phyloP scores from a whole-genome alignment of 1,140 invertebrate genomes.

The Paramacrobiotus metropolitanus region DNA sequence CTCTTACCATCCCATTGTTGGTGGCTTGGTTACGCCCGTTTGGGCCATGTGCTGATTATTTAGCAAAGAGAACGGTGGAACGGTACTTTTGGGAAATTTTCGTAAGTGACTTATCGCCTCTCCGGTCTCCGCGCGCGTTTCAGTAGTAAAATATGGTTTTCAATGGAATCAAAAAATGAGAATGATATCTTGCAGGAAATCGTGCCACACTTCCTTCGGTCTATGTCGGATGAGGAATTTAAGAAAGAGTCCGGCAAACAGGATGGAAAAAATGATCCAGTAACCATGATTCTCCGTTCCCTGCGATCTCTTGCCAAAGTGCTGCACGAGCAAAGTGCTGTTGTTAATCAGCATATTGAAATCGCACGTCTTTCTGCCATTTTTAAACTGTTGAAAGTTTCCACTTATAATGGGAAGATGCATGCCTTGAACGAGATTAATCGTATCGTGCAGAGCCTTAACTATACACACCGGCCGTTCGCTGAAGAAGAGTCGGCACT shows the following conservation, averaged over 20 bases:
- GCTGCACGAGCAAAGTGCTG: not conserved
- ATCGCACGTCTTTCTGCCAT: slow-evolving; percentile 43
- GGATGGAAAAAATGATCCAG: slow-evolving; percentile 69
- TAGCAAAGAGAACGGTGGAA: slow-evolving; percentile 30
- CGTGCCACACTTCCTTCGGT: slow-evolving; percentile 67
- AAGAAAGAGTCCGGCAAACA: slow-evolving; percentile 78
- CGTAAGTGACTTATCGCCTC: slow-evolving; percentile 4
- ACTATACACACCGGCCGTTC: slow-evolving; percentile 28
- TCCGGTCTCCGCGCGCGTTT: too few relatives aligned
- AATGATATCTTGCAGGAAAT: slow-evolving; percentile 53
- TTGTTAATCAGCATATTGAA: not conserved
- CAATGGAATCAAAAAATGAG: too few relatives aligned
- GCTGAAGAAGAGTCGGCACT: slow-evolving; percentile 64
- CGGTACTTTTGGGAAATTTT: slow-evolving; percentile 26
- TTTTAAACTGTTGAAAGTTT: slow-evolving; percentile 75
- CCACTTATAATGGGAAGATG: slow-evolving; percentile 97
- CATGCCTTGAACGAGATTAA: slow-evolving; percentile 96
- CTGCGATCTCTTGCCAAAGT: not conserved
- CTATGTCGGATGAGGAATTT: slow-evolving; percentile 83
- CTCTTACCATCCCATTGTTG: not conserved
- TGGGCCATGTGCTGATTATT: not conserved
- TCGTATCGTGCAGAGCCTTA: slow-evolving; percentile 70
- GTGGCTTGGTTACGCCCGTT: not conserved
- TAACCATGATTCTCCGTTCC: not conserved
- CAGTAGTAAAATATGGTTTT: too few relatives aligned